These are phyloP conservation scores for Pandion haliaetus DNA, from an alignment of 2,113 vertebrate genomes.

Conservation along the genomic window DNA sequence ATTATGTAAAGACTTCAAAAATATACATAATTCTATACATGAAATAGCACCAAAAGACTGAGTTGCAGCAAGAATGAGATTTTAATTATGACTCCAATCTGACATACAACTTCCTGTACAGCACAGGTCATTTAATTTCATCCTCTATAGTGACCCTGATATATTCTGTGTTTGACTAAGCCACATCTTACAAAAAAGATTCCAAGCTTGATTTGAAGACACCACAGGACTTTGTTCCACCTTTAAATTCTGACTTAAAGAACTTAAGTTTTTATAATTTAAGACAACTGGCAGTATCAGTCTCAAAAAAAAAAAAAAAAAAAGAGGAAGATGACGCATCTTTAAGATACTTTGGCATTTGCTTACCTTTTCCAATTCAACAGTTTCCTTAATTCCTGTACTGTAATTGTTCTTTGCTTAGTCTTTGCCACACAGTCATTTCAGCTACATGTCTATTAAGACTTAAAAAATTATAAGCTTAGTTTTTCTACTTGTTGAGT, in stretches of 20 bases:
- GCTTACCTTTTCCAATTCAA: neutral
- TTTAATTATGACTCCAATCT: neutral
- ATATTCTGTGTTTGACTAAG: neutral
- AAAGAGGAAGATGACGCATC: neutral
- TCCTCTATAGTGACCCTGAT: neutral
- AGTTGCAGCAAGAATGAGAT: neutral
- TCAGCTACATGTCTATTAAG: neutral
- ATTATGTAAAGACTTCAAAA: neutral
- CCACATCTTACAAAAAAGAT: neutral
- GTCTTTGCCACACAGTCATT: neutral
- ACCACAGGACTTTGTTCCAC: neutral
- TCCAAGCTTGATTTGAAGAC: neutral
- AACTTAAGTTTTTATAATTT: too few species aligned
- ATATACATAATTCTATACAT: neutral
- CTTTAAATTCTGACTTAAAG: neutral
- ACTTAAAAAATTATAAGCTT: neutral
- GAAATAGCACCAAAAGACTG: neutral
- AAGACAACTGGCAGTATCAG: neutral
- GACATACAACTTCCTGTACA: neutral
- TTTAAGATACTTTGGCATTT: neutral
- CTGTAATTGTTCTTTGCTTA: neutral
- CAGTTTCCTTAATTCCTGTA: neutral
- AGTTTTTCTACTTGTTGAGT: neutral
- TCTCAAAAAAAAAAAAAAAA: neutral
- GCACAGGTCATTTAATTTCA: neutral